Base-by-base conservation (phyloP, 2,888 invertebrate genomes). In the Temnothorax unifasciatus region DNA sequence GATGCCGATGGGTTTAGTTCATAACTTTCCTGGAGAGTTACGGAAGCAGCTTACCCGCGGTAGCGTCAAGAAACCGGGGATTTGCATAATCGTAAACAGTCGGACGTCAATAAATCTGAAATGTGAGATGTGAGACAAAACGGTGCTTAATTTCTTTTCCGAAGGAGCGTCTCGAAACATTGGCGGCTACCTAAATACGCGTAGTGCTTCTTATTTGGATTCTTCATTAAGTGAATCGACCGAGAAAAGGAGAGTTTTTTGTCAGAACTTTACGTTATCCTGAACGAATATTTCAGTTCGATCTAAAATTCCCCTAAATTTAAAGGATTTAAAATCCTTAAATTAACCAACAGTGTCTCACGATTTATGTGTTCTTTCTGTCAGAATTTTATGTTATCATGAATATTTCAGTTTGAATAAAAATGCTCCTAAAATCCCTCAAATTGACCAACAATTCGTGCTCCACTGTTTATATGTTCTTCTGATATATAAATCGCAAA, bases 31-130 rank as follows among this genome's bases (percentile, higher is more conserved):
- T 34, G 21, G 18, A 18, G 47, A 81, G 59, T 73, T 54, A 59
- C 44, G 59, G 34, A 61, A 73, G 59, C 73, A 18, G 29, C 9
- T 6, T 11, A 9, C 15, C 34, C 68, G 63, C 52, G 52, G 52
- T 81, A 9, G 68, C 61, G 34, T 81, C 82, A 11, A 59, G 61
- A 63, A 50, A 63, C 9, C 50, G 38, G 57, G 34, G 34, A 79
- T 79, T 79, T 79, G 44, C 57, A 79, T 59, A 79, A 79, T 79
- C 47, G 71, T 71, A 79, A 79, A 71, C 69, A 71, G 21, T 59
- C 29, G 29, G 54, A 21, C 18, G 9, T 18, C 29, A 57, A 57
- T 79, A 71, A 79, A 71, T 79, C 34, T 21, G 21, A 41, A 5
- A 5, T 34, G 34, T 6, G 34, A 21, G 34, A 64, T 21, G 21